Percentiles rank a stretch among this genome's conserved stretches.
Conservation (phyloP, 1,140 invertebrate genomes). For the Scaptodrosophila lebanonensis region DNA sequence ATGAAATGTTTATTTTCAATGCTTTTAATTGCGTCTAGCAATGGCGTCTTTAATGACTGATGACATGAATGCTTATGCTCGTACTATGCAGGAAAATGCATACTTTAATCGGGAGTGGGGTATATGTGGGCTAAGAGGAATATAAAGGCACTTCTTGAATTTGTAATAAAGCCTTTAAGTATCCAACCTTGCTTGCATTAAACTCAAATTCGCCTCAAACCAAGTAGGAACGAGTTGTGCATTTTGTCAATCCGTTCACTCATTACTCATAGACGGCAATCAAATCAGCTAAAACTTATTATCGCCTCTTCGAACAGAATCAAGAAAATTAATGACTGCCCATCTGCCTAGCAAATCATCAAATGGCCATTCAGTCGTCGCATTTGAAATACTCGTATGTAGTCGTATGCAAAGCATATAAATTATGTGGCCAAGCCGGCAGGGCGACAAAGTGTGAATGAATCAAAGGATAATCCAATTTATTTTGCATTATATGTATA, state of each 20-base stretch:
- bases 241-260: no score
- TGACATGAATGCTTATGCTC: no score
- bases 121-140: no score
- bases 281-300: conserved; percentile 72
- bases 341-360: conserved; percentile 18
- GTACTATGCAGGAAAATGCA: no score
- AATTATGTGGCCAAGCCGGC: conserved; percentile 58
- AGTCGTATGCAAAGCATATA: conserved; percentile 74
- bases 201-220: no score
- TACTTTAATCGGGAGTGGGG: no score
- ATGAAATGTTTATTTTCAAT: conserved; percentile 67
- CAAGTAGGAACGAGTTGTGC: no score
- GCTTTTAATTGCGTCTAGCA: conserved; percentile 71
- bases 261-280: conserved; percentile 63
- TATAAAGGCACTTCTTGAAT: no score
- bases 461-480: conserved; percentile 77
- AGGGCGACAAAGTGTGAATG: conserved; percentile 73
- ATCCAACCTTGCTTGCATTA: no score
- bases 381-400: no score
- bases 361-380: conserved; percentile 3
- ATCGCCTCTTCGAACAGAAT: conserved; percentile 71
- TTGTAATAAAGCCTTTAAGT: no score
- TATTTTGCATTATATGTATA: conserved; percentile 63
- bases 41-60: conserved; percentile 64
- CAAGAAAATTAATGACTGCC: conserved; percentile 68